Base-by-base conservation (phyloP, 2,797 vertebrate species). In the Morus bassanus region DNA sequence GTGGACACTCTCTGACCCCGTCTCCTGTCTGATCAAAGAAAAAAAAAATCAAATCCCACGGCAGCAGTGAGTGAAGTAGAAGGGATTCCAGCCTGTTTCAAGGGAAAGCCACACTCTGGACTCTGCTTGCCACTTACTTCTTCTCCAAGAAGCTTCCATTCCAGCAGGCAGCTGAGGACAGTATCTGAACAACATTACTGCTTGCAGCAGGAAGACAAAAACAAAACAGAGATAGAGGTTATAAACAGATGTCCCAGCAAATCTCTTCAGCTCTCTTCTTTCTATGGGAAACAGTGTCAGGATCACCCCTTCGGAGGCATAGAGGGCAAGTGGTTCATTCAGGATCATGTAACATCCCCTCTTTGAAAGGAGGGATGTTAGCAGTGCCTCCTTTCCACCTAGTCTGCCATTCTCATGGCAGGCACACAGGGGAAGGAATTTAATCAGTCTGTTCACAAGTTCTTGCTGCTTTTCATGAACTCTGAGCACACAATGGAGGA, bases 61-160 rank as follows among this genome's bases (percentile, higher is more conserved):
- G 88, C 25, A 83, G 17, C 51, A 95, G 67, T 18, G 43, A 84
- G 78, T 23, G 76, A 67, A 92, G 35, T 19, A 91, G 90, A 94
- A 51, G 51, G 50, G 54, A 82, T 54, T 89, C 35, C 63, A 85
- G 85, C 50, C 7, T 33, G 53, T 41, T 86, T 67, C 76, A 89
- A 31, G 73, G 31, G 35, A 92, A 70, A 91, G 43, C 2, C 27
- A 56, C 9, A 7, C 41, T 86, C 57, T 78, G 48, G 91, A 92
- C 21, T 76, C 28, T 74, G 30, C 75, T 35, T 87, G 51, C 30
- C 51, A 96, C 97, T 98, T 97, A 99, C 99, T 99, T 99, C 97
- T 99, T 99, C 97, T 99, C 99, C 98, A 99, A 98, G 97, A 99
- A 99, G 97, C 99, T 99, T 98, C 98, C 99, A 84, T 99, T 99